Evolutionary conservation across 2,113 vertebrate genomes (phyloP).

Genomic region (Macrotus californicus): DNA sequence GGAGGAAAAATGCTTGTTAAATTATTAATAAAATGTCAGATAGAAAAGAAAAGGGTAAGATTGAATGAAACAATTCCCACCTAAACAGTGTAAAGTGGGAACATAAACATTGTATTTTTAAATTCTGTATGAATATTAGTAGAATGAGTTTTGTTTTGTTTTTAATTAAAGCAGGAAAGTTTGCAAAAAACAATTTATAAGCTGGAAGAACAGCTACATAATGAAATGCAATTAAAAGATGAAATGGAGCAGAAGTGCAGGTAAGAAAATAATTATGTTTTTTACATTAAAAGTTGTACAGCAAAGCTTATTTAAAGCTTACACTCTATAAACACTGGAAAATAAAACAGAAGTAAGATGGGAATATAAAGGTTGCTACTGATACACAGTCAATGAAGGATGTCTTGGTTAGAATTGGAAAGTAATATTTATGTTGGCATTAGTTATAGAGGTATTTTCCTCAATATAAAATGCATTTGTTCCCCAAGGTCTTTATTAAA

Average conservation of each 20-base stretch:
- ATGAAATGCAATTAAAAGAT: constrained; percentile 97
- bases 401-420: not conserved
- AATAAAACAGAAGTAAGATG: not conserved
- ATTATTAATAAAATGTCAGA: not conserved
- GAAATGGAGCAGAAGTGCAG: constrained; percentile 99
- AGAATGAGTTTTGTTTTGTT: constrained; percentile 61
- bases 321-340: constrained; percentile 30
- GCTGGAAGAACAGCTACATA: constrained; percentile 95
- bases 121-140: constrained; percentile 29
- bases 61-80: constrained; percentile 7
- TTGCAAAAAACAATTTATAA: constrained; percentile 96
- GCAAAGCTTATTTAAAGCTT: not conserved
- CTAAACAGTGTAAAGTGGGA: constrained; percentile 26
- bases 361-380: not conserved
- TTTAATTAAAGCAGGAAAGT: constrained; percentile 89
- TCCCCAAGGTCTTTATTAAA: not conserved
- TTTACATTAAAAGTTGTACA: constrained; percentile 47
- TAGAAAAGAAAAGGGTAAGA: not conserved
- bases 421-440: not conserved
- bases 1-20: not conserved
- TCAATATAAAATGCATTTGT: not conserved
- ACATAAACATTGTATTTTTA: constrained; percentile 28
- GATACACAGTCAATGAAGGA: not conserved
- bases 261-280: constrained; percentile 76
- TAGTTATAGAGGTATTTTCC: not conserved